Percentiles rank a stretch among this genome's conserved stretches.
These are phyloP conservation scores for Pachyuromys duprasi DNA, from an alignment of 2,797 vertebrate species.

Conservation along the genomic window DNA sequence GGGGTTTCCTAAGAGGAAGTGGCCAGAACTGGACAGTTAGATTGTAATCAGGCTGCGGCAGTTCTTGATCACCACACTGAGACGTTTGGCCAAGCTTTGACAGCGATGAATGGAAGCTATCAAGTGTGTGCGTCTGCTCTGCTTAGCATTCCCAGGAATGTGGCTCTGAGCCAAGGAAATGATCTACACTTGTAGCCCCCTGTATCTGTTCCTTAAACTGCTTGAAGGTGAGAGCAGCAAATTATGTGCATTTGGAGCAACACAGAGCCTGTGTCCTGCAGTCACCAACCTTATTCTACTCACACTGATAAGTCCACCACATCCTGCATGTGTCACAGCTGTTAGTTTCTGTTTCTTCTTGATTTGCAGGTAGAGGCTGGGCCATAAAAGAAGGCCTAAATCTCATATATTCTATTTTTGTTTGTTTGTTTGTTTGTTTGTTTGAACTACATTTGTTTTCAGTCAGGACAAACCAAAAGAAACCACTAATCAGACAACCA, in stretches of 20 bases:
- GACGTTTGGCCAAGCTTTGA: neutral
- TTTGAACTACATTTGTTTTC: neutral
- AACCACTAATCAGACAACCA: neutral
- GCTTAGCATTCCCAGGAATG: neutral
- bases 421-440: too few species aligned
- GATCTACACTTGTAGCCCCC: neutral
- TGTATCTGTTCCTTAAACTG: neutral
- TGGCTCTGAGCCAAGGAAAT: slow-evolving; percentile 21
- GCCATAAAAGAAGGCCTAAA: slow-evolving; percentile 14
- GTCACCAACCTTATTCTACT: neutral
- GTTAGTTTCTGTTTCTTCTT: slow-evolving; percentile 21
- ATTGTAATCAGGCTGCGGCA: neutral
- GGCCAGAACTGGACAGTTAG: slow-evolving; percentile 18
- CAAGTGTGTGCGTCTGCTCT: neutral
- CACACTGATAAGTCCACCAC: neutral
- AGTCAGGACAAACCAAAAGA: neutral
- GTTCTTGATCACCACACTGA: neutral
- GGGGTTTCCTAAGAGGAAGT: slow-evolving; percentile 13
- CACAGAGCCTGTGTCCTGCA: neutral
- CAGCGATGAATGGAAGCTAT: neutral
- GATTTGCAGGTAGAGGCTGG: neutral
- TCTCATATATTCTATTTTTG: neutral
- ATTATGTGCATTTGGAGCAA: neutral
- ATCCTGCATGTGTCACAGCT: neutral
- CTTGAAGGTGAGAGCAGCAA: neutral